A percentile compares a stretch with the other conserved stretches of the same genome.
These are phyloP conservation scores for Pteropus alecto DNA, from an alignment of 2,113 vertebrate genomes.

Conservation along the genomic window DNA sequence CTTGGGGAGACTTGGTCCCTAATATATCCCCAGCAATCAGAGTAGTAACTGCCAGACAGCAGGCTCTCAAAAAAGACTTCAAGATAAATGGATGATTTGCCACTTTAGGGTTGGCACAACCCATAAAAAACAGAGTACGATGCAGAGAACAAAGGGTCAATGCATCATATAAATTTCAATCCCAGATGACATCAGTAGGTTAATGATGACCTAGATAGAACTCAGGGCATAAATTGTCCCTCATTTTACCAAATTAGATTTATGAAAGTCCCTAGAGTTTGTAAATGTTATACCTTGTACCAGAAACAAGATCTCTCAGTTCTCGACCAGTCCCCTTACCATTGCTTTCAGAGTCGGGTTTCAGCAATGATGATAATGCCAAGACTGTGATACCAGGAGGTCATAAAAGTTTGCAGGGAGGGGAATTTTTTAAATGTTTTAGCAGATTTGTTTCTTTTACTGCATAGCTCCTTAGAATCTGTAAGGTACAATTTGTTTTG, in stretches of 20 bases:
- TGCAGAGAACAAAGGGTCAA: background rate
- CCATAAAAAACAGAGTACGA: background rate
- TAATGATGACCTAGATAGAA: background rate
- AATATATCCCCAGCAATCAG: background rate
- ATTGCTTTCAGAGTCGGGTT: background rate
- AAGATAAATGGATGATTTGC: background rate
- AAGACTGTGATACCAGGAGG: background rate
- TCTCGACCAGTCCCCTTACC: background rate
- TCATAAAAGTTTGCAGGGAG: background rate
- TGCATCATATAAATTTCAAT: background rate
- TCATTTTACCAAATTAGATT: background rate
- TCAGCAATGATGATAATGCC: background rate
- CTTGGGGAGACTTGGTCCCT: background rate
- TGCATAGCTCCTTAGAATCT: background rate
- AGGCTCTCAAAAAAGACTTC: background rate
- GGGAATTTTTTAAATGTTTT: background rate
- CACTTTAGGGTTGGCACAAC: background rate
- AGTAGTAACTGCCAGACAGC: background rate
- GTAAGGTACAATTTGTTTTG: background rate
- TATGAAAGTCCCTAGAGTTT: background rate
- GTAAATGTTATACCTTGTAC: background rate
- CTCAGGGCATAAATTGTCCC: background rate
- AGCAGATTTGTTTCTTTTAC: background rate
- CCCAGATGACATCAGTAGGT: background rate
- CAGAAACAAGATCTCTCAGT: background rate